Conservation (phyloP, 2,888 invertebrate genomes). For the Augochlorella aurata region DNA sequence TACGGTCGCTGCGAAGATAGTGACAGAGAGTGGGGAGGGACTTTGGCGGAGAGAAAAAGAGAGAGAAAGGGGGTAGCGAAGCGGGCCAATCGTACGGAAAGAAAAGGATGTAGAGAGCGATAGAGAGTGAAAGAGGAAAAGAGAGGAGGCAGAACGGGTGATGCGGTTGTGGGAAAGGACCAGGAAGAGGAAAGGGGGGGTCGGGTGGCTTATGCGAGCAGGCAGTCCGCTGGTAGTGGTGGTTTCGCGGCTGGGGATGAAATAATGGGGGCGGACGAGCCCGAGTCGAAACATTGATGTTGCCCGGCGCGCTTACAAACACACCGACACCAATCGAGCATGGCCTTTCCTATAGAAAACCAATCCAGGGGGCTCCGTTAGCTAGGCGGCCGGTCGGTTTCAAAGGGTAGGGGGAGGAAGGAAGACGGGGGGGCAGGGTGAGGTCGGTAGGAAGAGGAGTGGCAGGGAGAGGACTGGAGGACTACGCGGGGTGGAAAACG, state of each 20-base stretch:
- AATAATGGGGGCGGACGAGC: constrained; percentile 74
- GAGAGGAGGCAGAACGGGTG: constrained; percentile 30
- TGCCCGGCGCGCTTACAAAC: constrained; percentile 72
- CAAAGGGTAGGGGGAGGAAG: constrained; percentile 47
- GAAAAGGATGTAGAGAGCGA: background rate
- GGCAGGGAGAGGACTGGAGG: constrained; percentile 45
- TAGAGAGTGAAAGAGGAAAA: constrained; percentile 21
- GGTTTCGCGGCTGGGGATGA: constrained; percentile 66
- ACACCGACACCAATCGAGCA: constrained; percentile 74
- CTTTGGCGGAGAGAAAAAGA: constrained; percentile 4
- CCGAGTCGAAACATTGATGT: constrained; percentile 74
- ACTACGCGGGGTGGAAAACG: constrained; percentile 43
- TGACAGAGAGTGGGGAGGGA: constrained; percentile 27
- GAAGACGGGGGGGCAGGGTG: constrained; percentile 40
- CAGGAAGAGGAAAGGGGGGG: constrained; percentile 9
- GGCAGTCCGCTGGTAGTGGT: constrained; percentile 50
- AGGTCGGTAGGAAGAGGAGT: constrained; percentile 24
- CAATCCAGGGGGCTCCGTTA: constrained; percentile 68
- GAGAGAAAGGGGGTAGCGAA: constrained; percentile 36
- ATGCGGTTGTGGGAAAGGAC: constrained; percentile 20
- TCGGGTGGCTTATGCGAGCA: constrained; percentile 44
- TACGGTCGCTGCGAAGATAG: constrained; percentile 34
- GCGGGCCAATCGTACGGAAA: constrained; percentile 11
- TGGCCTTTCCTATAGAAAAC: constrained; percentile 71
- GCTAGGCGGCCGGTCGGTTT: constrained; percentile 66